phyloP scores from a whole-genome alignment of 2,797 vertebrate species.

The Amazona ochrocephala region DNA sequence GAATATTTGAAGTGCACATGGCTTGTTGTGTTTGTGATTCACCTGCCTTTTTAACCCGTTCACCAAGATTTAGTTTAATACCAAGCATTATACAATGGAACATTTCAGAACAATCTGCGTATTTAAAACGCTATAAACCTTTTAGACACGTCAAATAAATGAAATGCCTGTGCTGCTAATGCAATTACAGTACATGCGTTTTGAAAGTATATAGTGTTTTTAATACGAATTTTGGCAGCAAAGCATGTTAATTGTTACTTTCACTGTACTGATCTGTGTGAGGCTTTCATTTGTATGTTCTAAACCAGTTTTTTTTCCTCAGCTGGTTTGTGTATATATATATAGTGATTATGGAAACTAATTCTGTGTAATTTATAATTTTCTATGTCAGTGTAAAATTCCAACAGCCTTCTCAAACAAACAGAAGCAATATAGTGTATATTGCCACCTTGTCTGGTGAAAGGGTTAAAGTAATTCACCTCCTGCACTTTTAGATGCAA shows the following conservation, averaged over 20 bases:
- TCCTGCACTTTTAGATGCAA: constrained; percentile 81
- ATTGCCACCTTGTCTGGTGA: constrained; percentile 78
- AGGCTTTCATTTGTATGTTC: constrained; percentile 79
- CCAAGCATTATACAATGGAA: constrained; percentile 63
- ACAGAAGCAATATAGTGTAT: constrained; percentile 80
- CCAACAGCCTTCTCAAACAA: constrained; percentile 80
- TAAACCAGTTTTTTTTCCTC: constrained; percentile 78
- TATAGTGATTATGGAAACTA: constrained; percentile 85
- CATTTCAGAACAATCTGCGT: constrained; percentile 69
- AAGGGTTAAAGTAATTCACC: constrained; percentile 78
- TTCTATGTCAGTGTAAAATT: constrained; percentile 81
- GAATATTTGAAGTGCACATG: constrained; percentile 79
- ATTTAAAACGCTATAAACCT: constrained; percentile 58
- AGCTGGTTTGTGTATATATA: constrained; percentile 82
- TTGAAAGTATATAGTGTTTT: constrained; percentile 63
- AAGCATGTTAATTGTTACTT: constrained; percentile 77
- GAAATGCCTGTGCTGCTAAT: constrained; percentile 67
- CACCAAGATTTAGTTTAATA: constrained; percentile 72
- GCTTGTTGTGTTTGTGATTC: constrained; percentile 78
- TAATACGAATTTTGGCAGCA: constrained; percentile 70
- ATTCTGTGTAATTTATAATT: constrained; percentile 88
- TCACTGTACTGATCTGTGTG: constrained; percentile 77
- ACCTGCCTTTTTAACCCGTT: constrained; percentile 78
- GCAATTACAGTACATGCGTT: constrained; percentile 62
- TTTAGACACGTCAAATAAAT: constrained; percentile 61